Conservation (phyloP, 1,140 invertebrate species). For the Drosophila paulistorum region DNA sequence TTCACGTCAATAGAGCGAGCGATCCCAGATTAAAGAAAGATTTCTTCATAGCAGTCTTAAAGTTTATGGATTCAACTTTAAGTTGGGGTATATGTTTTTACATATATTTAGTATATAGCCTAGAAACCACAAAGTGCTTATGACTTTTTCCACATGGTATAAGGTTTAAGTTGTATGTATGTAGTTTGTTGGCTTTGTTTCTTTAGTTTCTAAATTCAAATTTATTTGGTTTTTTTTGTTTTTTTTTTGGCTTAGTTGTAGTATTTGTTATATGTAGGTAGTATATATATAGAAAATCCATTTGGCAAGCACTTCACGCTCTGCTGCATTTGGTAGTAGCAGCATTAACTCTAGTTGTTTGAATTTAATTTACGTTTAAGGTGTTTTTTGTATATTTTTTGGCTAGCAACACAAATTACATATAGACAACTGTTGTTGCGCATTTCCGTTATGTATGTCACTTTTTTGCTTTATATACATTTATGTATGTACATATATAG, state of each 20-base stretch:
- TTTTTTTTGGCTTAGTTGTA: constrained; percentile 15
- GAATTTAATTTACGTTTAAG: constrained; percentile 57
- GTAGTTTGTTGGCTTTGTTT: constrained; percentile 23
- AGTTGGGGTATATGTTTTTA: too few species aligned
- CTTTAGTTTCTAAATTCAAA: constrained; percentile 52
- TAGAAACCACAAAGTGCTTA: constrained; percentile 28
- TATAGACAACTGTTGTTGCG: constrained; percentile 43
- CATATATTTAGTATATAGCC: neutral
- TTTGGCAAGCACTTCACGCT: constrained; percentile 80
- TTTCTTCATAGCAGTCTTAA: neutral
- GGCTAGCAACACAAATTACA: constrained; percentile 53
- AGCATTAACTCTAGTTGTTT: constrained; percentile 53
- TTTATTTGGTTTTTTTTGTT: constrained; percentile 10
- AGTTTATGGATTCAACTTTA: constrained; percentile 7
- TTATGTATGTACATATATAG: neutral
- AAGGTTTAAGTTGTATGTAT: neutral
- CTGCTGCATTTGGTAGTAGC: constrained; percentile 63
- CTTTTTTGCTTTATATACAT: constrained; percentile 5
- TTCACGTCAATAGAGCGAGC: constrained; percentile 39
- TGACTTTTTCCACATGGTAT: neutral
- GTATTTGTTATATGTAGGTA: constrained; percentile 51
- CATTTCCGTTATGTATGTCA: constrained; percentile 66
- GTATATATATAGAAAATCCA: constrained; percentile 60
- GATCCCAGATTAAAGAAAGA: constrained; percentile 9
- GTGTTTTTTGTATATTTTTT: constrained; percentile 43